Evolutionary conservation across 2,113 vertebrate species (phyloP).

Genomic region (Oenanthe melanoleuca): DNA sequence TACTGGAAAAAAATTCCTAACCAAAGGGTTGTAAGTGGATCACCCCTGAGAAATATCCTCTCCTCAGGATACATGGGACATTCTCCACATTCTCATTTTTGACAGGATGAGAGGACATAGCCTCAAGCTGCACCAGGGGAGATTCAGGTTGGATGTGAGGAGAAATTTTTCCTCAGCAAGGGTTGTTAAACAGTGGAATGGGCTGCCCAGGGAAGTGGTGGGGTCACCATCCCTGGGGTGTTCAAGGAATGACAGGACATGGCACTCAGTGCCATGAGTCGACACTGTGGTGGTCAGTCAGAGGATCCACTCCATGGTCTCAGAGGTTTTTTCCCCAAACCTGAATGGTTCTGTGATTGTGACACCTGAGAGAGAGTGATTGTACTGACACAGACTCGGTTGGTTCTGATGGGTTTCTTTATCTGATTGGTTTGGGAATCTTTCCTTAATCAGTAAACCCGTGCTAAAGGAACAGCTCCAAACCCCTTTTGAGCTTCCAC

Average conservation of each 20-base stretch:
- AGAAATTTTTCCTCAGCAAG: neutral
- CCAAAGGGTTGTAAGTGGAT: neutral
- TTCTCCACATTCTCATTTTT: neutral
- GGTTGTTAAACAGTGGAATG: neutral
- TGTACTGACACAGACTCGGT: neutral
- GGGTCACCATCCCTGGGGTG: neutral
- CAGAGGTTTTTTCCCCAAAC: neutral
- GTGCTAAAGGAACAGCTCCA: neutral
- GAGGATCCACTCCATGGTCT: neutral
- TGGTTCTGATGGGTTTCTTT: neutral
- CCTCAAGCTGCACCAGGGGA: neutral
- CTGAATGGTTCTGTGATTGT: neutral
- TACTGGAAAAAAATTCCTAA: neutral
- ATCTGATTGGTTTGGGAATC: neutral
- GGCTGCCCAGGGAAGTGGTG: neutral
- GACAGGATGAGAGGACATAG: neutral
- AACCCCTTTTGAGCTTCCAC: neutral
- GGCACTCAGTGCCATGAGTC: neutral
- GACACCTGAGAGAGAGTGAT: neutral
- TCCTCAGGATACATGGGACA: neutral
- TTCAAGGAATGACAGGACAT: neutral
- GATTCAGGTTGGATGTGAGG: neutral
- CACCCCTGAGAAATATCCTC: neutral
- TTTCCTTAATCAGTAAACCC: neutral
- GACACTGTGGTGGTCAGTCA: rapidly evolving